Conservation (phyloP, 2,888 invertebrate genomes). For the Thyatira batis region DNA sequence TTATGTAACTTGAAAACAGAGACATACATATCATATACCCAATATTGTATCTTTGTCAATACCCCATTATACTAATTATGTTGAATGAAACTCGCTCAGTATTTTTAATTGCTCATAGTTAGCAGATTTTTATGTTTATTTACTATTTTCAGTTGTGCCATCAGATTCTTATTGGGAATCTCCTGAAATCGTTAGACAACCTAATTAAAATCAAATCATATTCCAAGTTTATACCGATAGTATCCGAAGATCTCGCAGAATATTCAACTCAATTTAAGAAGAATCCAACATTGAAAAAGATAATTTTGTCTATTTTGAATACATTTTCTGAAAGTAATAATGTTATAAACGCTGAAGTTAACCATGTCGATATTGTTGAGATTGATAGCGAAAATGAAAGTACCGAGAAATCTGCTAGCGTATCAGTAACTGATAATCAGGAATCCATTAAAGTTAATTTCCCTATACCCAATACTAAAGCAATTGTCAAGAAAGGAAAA, state of each 20-base stretch:
- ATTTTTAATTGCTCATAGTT: too few relatives aligned
- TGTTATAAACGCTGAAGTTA: conserved; percentile 7
- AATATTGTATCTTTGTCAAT: too few relatives aligned
- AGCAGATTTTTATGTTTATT: not conserved
- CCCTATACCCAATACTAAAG: conserved; percentile 44
- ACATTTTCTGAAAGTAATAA: conserved; percentile 17
- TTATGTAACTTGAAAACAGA: too few relatives aligned
- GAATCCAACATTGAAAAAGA: conserved; percentile 11
- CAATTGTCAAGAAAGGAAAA: conserved; percentile 41
- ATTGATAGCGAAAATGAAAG: conserved; percentile 20
- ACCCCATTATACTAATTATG: too few relatives aligned
- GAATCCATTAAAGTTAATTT: conserved; percentile 33
- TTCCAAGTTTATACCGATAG: conserved; percentile 23
- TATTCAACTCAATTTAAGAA: conserved; percentile 13
- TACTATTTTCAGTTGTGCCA: conserved; percentile 36
- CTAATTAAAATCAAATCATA: conserved; percentile 36
- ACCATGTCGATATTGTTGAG: conserved; percentile 11
- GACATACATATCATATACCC: too few relatives aligned
- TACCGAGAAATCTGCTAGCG: not conserved
- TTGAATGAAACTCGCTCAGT: too few relatives aligned
- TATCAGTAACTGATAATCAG: conserved; percentile 4
- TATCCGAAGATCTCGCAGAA: conserved; percentile 39
- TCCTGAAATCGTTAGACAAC: conserved; percentile 35
- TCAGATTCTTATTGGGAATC: conserved; percentile 21
- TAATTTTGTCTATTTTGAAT: conserved; percentile 26